phyloP scores from a whole-genome alignment of 2,113 vertebrate genomes.

The Sylvilagus bachmani region DNA sequence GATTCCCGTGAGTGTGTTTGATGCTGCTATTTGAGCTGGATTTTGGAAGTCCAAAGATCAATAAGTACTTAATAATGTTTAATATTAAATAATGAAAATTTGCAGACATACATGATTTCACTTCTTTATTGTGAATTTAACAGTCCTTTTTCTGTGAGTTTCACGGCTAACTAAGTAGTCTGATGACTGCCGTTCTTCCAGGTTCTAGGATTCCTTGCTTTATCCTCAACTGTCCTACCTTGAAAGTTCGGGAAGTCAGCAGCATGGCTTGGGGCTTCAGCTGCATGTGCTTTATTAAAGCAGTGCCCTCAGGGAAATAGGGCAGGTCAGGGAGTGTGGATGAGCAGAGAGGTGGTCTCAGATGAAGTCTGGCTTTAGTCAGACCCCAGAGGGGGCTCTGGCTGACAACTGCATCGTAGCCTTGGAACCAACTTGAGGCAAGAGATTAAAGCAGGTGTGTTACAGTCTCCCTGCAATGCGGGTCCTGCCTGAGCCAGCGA shows the following conservation, averaged over 20 bases:
- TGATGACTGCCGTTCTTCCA: not conserved
- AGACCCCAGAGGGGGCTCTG: not conserved
- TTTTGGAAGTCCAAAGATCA: conserved; percentile 27
- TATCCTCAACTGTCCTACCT: not conserved
- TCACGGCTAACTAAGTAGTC: not conserved
- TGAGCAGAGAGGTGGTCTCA: not conserved
- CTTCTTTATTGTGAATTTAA: not conserved
- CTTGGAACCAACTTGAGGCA: not conserved
- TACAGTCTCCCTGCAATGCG: not conserved
- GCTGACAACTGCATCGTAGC: not conserved
- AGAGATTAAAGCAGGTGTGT: not conserved
- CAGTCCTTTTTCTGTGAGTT: not conserved
- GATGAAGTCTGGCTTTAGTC: not conserved
- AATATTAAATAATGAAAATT: not conserved
- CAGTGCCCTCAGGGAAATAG: not conserved
- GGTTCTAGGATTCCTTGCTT: not conserved
- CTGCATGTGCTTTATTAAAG: not conserved
- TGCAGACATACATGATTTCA: not conserved
- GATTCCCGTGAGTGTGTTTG: not conserved
- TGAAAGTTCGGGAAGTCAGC: not conserved
- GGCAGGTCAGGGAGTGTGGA: not conserved
- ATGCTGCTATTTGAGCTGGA: conserved; percentile 15
- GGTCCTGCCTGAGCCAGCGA: not conserved
- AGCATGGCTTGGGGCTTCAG: not conserved
- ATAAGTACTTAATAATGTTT: not conserved